Conservation (phyloP, 2,797 vertebrate species). For the Megaceryle alcyon region DNA sequence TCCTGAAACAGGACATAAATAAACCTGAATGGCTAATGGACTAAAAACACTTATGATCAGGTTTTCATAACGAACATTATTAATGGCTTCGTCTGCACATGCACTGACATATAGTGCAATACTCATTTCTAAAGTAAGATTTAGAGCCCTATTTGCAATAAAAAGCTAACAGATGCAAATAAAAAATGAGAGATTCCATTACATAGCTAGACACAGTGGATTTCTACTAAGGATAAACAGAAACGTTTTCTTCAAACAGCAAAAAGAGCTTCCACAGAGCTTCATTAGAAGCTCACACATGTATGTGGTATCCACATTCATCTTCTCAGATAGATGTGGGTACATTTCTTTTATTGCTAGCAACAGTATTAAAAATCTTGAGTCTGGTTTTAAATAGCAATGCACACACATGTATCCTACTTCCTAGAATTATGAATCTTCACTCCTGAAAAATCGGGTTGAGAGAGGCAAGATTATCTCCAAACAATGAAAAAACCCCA, state of each 20-base stretch:
- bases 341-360: background rate
- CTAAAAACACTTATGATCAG: conserved; percentile 81
- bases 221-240: conserved; percentile 43
- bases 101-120: conserved; percentile 62
- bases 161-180: conserved; percentile 76
- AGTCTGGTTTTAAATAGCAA: background rate
- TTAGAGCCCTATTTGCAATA: conserved; percentile 81
- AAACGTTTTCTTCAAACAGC: background rate
- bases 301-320: background rate
- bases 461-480: background rate
- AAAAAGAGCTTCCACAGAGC: background rate
- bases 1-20: conserved; percentile 78
- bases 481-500: rapidly evolving
- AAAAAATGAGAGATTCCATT: conserved; percentile 69
- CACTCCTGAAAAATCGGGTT: background rate
- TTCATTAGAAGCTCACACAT: background rate
- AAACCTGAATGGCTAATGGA: conserved; percentile 79
- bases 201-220: conserved; percentile 22
- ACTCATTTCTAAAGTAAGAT: conserved; percentile 80
- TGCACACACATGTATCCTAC: background rate
- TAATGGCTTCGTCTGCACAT: conserved; percentile 71
- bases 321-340: background rate
- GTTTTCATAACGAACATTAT: conserved; percentile 81
- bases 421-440: background rate
- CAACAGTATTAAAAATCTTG: background rate